These are phyloP conservation scores for Zalophus californianus DNA, from an alignment of 2,797 vertebrate species.

Conservation along the genomic window DNA sequence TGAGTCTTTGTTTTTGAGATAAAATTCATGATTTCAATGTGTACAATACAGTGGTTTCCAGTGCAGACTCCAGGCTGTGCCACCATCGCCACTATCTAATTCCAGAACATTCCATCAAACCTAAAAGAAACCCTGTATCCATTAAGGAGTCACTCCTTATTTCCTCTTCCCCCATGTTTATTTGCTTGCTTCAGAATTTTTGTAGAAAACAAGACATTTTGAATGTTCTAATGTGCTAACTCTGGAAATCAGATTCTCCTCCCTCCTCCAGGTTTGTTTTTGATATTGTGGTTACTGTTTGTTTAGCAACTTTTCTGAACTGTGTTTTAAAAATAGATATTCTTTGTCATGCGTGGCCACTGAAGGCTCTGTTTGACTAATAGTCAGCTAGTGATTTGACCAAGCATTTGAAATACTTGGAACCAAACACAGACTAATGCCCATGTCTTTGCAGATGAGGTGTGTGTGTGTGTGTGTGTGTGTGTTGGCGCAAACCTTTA, in stretches of 20 bases:
- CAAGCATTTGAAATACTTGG: background rate
- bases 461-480: background rate
- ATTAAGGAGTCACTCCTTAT: background rate
- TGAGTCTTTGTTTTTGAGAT: background rate
- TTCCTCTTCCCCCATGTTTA: background rate
- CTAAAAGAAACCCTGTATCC: background rate
- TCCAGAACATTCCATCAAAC: slow-evolving; percentile 11
- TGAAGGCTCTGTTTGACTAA: background rate
- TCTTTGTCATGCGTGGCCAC: background rate
- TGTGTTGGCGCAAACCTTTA: background rate
- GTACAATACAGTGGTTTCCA: background rate
- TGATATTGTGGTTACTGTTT: background rate
- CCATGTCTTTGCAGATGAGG: background rate
- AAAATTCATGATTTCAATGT: background rate
- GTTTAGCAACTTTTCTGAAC: background rate
- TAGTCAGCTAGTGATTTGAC: background rate
- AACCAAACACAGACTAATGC: background rate
- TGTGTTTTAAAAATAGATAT: background rate
- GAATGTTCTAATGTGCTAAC: background rate
- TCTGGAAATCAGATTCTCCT: background rate
- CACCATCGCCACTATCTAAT: background rate
- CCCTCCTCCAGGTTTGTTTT: background rate
- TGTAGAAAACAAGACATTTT: background rate
- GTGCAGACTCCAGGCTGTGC: background rate
- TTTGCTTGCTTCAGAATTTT: background rate